Percentiles rank a stretch among this genome's conserved stretches.
These are phyloP conservation scores for Alsophila aescularia DNA, from an alignment of 2,888 invertebrate species.

Conservation along the genomic window DNA sequence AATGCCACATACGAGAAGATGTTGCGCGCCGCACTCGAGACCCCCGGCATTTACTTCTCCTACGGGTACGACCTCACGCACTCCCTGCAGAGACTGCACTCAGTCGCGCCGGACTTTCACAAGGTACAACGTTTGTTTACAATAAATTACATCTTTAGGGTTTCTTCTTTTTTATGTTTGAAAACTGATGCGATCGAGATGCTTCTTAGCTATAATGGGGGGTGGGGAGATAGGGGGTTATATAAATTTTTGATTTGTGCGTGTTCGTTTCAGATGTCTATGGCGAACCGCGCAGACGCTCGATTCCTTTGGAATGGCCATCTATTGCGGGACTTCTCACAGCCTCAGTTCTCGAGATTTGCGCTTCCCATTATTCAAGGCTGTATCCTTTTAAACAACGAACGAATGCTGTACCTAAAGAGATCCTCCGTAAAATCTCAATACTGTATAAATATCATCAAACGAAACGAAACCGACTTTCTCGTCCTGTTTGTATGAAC, in stretches of 20 bases:
- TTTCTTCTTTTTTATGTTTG: too few species aligned
- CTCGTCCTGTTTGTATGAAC: too few species aligned
- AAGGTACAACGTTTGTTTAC: too few species aligned
- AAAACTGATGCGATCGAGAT: too few species aligned
- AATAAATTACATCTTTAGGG: too few species aligned
- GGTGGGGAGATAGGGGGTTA: too few species aligned
- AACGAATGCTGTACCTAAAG: too few species aligned
- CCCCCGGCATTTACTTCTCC: conserved; percentile 96
- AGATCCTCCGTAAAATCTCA: too few species aligned
- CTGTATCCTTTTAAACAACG: conserved; percentile 86
- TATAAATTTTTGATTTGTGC: too few species aligned
- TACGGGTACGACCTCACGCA: conserved; percentile 97
- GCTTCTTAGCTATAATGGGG: too few species aligned
- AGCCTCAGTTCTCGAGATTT: conserved; percentile 90
- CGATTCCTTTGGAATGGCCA: conserved; percentile 97
- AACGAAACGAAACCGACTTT: too few species aligned
- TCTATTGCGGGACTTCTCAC: conserved; percentile 90
- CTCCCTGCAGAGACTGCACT: conserved; percentile 93
- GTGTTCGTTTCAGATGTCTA: conserved; percentile 83
- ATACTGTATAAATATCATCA: too few species aligned
- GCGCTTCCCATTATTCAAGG: conserved; percentile 96
- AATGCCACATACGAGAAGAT: conserved; percentile 94
- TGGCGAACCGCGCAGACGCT: conserved; percentile 91
- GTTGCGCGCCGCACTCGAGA: conserved; percentile 91
- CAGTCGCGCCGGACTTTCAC: conserved; percentile 92